Evolutionary conservation across 53 echinoderm and acorn worm species (phyloP).

Genomic region (Zoroaster sp.): DNA sequence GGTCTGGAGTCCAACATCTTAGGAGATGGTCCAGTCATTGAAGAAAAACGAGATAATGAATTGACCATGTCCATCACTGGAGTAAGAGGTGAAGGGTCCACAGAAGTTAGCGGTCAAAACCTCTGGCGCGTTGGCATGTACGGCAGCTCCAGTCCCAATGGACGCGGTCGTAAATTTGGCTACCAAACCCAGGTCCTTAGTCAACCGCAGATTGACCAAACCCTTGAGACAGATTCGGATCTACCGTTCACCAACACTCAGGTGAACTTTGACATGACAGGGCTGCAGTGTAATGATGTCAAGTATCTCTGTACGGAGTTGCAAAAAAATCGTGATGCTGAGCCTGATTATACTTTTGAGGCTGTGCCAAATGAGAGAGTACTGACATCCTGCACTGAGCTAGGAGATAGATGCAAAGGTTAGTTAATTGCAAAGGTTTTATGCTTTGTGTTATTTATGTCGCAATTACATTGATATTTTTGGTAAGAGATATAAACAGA

Average conservation of each 20-base stretch:
- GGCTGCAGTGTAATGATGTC: slow-evolving; percentile 75
- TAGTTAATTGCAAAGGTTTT: background rate
- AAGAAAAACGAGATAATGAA: slow-evolving; percentile 54
- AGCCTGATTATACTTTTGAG: slow-evolving; percentile 76
- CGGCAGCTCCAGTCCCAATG: slow-evolving; percentile 68
- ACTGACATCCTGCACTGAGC: slow-evolving; percentile 73
- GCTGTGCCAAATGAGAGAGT: slow-evolving; percentile 78
- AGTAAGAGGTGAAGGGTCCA: slow-evolving; percentile 66
- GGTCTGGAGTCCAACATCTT: slow-evolving; percentile 59
- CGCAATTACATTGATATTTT: too few species aligned
- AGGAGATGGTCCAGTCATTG: slow-evolving; percentile 59
- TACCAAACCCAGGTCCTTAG: slow-evolving; percentile 67
- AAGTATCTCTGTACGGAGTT: slow-evolving; percentile 79
- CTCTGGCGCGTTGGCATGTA: slow-evolving; percentile 73
- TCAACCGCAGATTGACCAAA: slow-evolving; percentile 46
- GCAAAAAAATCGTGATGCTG: slow-evolving; percentile 72
- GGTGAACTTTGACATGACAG: slow-evolving; percentile 70
- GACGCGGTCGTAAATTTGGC: slow-evolving; percentile 72
- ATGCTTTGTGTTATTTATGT: background rate
- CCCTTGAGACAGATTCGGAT: slow-evolving; percentile 57
- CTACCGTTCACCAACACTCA: slow-evolving; percentile 59
- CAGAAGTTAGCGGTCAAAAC: slow-evolving; percentile 64
- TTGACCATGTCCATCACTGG: slow-evolving; percentile 75
- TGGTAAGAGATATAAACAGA: too few species aligned
- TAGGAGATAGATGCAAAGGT: slow-evolving; percentile 84